These are phyloP conservation scores for Emmelina monodactyla DNA, from an alignment of 2,888 invertebrate species.

Conservation along the genomic window DNA sequence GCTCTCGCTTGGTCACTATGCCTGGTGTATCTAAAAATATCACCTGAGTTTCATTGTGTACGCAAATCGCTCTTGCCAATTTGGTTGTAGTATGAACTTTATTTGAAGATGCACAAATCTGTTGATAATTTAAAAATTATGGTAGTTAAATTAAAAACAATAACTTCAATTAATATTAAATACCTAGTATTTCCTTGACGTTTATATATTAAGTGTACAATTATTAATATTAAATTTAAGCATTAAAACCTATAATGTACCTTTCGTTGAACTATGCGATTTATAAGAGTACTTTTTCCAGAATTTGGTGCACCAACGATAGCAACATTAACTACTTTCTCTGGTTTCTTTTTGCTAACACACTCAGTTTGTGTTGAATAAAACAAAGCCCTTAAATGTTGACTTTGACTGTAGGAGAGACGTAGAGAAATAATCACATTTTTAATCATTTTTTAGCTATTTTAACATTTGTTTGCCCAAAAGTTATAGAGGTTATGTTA, in stretches of 20 bases:
- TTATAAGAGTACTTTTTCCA: conserved; percentile 95
- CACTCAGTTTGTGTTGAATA: conserved; percentile 42
- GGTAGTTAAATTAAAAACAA: conserved; percentile 21
- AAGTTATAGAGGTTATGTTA: too few relatives aligned
- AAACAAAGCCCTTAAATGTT: conserved; percentile 22
- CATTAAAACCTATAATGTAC: conserved; percentile 40
- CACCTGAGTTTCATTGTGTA: conserved; percentile 81
- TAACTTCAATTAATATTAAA: too few relatives aligned
- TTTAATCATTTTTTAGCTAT: conserved; percentile 22
- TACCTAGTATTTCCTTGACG: too few relatives aligned
- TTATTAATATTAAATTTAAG: neutral
- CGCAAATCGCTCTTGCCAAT: conserved; percentile 76
- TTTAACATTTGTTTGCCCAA: too few relatives aligned
- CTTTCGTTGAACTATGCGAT: conserved; percentile 80
- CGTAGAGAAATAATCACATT: conserved; percentile 19
- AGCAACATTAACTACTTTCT: conserved; percentile 74
- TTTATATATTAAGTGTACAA: neutral
- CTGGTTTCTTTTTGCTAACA: conserved; percentile 22
- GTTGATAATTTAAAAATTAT: too few relatives aligned
- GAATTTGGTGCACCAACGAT: conserved; percentile 94
- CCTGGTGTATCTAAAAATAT: conserved; percentile 96
- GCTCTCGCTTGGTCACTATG: conserved; percentile 74
- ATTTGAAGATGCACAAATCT: conserved; percentile 90
- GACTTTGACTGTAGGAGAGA: conserved; percentile 18
- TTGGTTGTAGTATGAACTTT: conserved; percentile 92